A percentile compares a stretch with the other conserved stretches of the same genome.
Evolutionary conservation across 2,888 invertebrate genomes (phyloP).

Genomic region (Conistra vaccinii): DNA sequence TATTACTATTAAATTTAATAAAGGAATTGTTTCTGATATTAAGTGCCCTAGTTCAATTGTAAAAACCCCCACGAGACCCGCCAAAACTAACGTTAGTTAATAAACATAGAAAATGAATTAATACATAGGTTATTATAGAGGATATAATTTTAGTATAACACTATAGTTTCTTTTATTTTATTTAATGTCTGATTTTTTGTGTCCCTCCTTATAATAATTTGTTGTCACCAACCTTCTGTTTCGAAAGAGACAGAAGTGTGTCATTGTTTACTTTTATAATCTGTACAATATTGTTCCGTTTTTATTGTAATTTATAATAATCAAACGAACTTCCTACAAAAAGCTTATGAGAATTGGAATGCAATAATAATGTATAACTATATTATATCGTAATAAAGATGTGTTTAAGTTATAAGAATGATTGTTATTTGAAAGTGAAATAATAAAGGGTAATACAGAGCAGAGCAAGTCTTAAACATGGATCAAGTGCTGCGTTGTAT

Average conservation of each 20-base stretch:
- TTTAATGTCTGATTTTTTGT: slow-evolving; percentile 55
- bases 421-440: slow-evolving; percentile 64
- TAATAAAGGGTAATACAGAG: slow-evolving; percentile 59
- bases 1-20: slow-evolving; percentile 41
- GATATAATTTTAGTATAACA: slow-evolving; percentile 62
- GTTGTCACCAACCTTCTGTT: slow-evolving; percentile 43
- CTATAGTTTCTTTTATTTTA: slow-evolving; percentile 56
- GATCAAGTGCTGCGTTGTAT: slow-evolving; percentile 48
- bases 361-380: slow-evolving; percentile 63
- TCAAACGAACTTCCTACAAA: slow-evolving; percentile 62
- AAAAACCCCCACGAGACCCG: slow-evolving; percentile 61
- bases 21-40: slow-evolving; percentile 55
- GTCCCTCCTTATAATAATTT: slow-evolving; percentile 48
- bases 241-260: slow-evolving; percentile 39
- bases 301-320: slow-evolving; percentile 61
- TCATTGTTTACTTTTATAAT: slow-evolving; percentile 60
- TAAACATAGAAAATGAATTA: slow-evolving; percentile 68
- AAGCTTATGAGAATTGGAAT: slow-evolving; percentile 67
- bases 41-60: slow-evolving; percentile 63
- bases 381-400: slow-evolving; percentile 64
- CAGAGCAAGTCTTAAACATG: slow-evolving; percentile 54
- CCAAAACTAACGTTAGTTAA: slow-evolving; percentile 69
- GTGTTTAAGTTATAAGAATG: slow-evolving; percentile 62
- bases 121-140: slow-evolving; percentile 61
- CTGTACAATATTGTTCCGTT: slow-evolving; percentile 64